phyloP scores from a whole-genome alignment of 2,888 invertebrate species.

The Apodemia mormo region DNA sequence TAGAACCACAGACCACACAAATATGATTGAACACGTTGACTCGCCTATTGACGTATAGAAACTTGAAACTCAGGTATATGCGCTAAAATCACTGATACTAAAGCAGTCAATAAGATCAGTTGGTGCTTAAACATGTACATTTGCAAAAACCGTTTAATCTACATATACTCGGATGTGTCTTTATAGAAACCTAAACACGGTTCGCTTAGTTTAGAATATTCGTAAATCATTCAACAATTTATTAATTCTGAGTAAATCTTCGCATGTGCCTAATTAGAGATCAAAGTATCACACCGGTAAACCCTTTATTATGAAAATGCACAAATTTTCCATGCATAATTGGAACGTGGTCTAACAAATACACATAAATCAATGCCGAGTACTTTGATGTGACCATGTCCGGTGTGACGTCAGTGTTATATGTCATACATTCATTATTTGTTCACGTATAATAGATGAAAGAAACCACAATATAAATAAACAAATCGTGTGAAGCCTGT shows the following conservation, averaged over 20 bases:
- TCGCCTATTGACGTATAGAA: no score
- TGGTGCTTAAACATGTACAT: no score
- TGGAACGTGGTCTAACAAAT: slow-evolving; percentile 67
- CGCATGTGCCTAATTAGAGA: slow-evolving; percentile 66
- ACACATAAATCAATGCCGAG: slow-evolving; percentile 70
- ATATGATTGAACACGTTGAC: no score
- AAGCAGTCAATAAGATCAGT: no score
- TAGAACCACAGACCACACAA: no score
- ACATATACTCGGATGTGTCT: neutral
- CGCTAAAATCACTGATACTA: no score
- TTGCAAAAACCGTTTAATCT: neutral
- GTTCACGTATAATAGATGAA: slow-evolving; percentile 78
- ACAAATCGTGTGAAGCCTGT: slow-evolving; percentile 67
- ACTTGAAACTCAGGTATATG: no score
- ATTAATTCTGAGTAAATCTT: slow-evolving; percentile 46
- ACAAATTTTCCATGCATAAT: slow-evolving; percentile 74
- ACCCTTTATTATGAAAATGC: slow-evolving; percentile 71
- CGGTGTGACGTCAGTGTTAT: slow-evolving; percentile 67
- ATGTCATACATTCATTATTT: slow-evolving; percentile 78
- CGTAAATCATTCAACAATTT: slow-evolving; percentile 66
- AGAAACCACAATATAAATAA: slow-evolving; percentile 77
- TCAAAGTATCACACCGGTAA: slow-evolving; percentile 66
- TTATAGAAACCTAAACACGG: slow-evolving; percentile 5
- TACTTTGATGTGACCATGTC: slow-evolving; percentile 77
- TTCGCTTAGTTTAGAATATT: slow-evolving; percentile 22